Percentiles rank a stretch among this genome's conserved stretches.
Evolutionary conservation across 2,797 vertebrate genomes (phyloP).

Genomic region (Spinus pinus): DNA sequence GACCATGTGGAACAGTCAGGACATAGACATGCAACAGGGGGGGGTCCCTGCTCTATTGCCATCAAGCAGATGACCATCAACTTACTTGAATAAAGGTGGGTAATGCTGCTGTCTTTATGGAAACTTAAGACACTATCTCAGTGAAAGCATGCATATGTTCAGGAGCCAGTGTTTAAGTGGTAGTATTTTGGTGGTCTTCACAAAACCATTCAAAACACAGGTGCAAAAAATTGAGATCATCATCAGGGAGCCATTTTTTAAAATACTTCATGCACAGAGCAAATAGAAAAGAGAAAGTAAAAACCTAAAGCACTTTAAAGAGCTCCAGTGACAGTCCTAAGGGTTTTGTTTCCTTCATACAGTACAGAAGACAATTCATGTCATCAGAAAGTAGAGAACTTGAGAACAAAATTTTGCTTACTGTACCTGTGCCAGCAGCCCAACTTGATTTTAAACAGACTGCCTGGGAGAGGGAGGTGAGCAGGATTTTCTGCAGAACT

Average conservation of each 20-base stretch:
- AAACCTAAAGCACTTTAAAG: not conserved
- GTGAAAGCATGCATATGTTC: not conserved
- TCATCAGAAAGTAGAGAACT: not conserved
- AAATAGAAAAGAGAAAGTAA: not conserved
- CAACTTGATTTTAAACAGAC: not conserved
- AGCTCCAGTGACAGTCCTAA: not conserved
- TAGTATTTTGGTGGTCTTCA: constrained; percentile 10
- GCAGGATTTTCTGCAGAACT: constrained; percentile 9
- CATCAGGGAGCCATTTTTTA: not conserved
- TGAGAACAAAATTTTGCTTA: constrained; percentile 6
- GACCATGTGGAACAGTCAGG: not conserved
- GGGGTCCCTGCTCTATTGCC: not conserved
- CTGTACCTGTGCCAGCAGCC: not conserved
- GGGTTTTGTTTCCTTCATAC: not conserved
- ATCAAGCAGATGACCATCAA: not conserved
- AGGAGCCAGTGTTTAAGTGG: not conserved
- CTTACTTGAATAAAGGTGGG: not conserved
- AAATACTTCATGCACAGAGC: not conserved
- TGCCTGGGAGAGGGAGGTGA: not conserved
- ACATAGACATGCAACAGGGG: not conserved
- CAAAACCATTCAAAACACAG: not conserved
- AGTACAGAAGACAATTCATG: not conserved
- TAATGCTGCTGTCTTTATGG: not conserved
- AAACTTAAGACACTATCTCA: not conserved
- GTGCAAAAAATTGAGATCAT: not conserved